phyloP scores from a whole-genome alignment of 2,888 invertebrate species.

The Drosophila buzzatii region DNA sequence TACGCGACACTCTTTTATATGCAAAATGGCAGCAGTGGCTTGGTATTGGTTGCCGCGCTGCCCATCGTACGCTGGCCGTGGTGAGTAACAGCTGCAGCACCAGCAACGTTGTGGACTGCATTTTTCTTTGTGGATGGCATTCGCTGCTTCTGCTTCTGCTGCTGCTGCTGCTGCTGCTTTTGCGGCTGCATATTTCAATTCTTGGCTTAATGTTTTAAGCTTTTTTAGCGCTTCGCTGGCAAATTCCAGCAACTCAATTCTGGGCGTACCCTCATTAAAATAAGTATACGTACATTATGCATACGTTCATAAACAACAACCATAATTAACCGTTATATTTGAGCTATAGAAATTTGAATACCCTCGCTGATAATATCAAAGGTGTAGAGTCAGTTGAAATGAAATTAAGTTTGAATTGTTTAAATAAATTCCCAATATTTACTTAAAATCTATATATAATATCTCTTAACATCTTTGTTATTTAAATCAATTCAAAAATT shows the following conservation, averaged over 20 bases:
- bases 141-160: conserved; percentile 12
- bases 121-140: conserved; percentile 38
- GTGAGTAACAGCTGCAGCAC: conserved; percentile 45
- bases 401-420: not conserved
- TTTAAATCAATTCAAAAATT: not conserved
- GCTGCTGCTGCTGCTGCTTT: conserved; percentile 14
- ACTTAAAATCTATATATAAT: too few species aligned
- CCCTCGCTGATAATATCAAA: not conserved
- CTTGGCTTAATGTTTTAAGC: conserved; percentile 34
- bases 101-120: conserved; percentile 40
- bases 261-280: conserved; percentile 38
- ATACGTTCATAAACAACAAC: conserved; percentile 6
- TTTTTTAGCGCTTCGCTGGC: conserved; percentile 36
- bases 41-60: conserved; percentile 20
- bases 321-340: not conserved
- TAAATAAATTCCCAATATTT: not conserved
- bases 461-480: too few species aligned
- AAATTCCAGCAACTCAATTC: conserved; percentile 59
- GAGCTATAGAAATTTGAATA: not conserved
- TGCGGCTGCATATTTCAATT: conserved; percentile 46
- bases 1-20: conserved; percentile 65
- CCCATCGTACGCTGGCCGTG: conserved; percentile 16
- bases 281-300: conserved; percentile 9
- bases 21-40: conserved; percentile 54
- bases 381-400: not conserved